Conservation (phyloP, 2,888 invertebrate species). For the Nomada flava region DNA sequence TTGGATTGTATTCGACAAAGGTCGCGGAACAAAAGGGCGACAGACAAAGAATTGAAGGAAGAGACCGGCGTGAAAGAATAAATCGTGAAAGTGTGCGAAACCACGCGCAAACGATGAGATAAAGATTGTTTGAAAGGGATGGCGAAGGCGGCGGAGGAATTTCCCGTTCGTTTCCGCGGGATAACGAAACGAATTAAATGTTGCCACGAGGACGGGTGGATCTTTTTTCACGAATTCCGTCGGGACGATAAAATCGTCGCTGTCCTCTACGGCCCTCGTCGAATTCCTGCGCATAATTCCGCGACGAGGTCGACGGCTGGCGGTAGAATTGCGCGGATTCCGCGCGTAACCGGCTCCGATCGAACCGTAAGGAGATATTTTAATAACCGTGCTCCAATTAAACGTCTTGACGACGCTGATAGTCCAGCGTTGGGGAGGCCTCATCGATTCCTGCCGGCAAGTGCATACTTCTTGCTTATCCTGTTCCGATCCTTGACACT, state of each 20-base stretch:
- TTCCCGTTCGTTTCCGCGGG: not conserved
- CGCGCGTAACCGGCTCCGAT: conserved; percentile 47
- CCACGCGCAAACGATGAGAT: not conserved
- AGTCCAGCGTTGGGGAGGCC: not conserved
- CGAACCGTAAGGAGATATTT: conserved; percentile 55
- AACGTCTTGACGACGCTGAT: conserved; percentile 27
- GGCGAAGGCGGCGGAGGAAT: not conserved
- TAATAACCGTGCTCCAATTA: conserved; percentile 53
- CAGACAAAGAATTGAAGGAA: not conserved
- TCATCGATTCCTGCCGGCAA: not conserved
- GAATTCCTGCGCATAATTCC: conserved; percentile 52
- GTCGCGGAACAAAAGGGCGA: not conserved
- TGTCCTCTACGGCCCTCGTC: conserved; percentile 6
- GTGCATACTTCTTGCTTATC: not conserved
- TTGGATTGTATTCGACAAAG: not conserved
- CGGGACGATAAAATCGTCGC: conserved; percentile 38
- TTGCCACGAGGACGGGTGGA: not conserved
- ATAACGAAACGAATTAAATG: conserved; percentile 30
- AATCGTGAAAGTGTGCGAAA: conserved; percentile 18
- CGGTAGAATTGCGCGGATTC: conserved; percentile 54
- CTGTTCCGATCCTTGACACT: not conserved
- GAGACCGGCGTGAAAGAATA: conserved; percentile 3
- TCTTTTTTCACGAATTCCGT: conserved; percentile 42
- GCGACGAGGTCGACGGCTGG: conserved; percentile 42
- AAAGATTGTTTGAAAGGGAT: not conserved